Evolutionary conservation across 2,113 vertebrate genomes (phyloP).

Genomic region (Thamnophis sirtalis): DNA sequence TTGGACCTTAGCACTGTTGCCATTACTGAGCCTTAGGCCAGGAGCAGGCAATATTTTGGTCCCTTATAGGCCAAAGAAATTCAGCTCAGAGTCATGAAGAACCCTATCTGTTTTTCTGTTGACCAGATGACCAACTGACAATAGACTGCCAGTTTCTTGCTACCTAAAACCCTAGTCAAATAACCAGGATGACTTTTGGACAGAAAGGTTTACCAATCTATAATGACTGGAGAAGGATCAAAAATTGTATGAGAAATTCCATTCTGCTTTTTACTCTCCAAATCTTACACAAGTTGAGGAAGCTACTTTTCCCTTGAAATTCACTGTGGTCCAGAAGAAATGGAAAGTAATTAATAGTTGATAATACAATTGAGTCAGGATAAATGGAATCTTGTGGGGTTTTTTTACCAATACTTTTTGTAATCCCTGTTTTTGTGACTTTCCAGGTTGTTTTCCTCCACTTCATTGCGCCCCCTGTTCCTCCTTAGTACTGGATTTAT

Average conservation of each 20-base stretch:
- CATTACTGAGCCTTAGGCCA: neutral
- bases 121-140: neutral
- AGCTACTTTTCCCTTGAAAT: neutral
- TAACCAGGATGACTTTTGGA: neutral
- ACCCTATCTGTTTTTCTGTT: neutral
- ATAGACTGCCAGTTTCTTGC: neutral
- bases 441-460: constrained; percentile 89
- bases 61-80: neutral
- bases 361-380: neutral
- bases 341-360: neutral
- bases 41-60: neutral
- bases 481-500: constrained; percentile 84
- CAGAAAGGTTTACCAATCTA: neutral
- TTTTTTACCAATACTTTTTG: neutral
- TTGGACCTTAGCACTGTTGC: neutral
- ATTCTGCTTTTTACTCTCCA: neutral
- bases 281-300: neutral
- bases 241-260: neutral
- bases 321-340: neutral
- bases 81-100: neutral
- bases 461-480: constrained; percentile 87
- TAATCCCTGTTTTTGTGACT: constrained; percentile 32
- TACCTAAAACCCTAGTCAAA: neutral
- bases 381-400: neutral
- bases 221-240: neutral